Percentiles rank a stretch among this genome's conserved stretches.
phyloP scores from a whole-genome alignment of 2,797 vertebrate genomes.

The Enteromius thamalakanensis region DNA sequence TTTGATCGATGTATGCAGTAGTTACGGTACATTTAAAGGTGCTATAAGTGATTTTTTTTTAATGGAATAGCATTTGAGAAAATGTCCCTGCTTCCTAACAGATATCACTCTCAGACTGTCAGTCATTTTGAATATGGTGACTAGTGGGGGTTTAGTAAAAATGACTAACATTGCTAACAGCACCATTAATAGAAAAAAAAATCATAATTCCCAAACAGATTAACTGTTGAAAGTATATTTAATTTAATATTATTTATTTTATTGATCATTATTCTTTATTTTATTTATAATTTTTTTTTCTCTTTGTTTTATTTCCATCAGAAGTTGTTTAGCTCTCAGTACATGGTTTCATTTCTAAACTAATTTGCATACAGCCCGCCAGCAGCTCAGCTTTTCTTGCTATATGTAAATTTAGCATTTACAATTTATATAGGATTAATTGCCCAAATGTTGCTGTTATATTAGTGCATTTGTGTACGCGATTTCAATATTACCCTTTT shows the following conservation, averaged over 20 bases:
- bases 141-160: neutral
- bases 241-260: neutral
- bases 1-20: constrained; percentile 23
- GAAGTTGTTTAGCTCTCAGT: neutral
- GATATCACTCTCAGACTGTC: constrained; percentile 2
- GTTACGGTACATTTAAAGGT: constrained; percentile 1
- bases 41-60: constrained; percentile 4
- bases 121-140: neutral
- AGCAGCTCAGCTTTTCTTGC: neutral
- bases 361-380: neutral
- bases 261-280: too few species aligned
- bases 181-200: neutral
- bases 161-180: neutral
- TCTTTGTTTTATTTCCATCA: neutral
- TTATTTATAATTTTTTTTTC: too few species aligned
- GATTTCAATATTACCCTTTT: constrained; percentile 36
- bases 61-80: constrained; percentile 14
- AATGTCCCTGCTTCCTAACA: constrained; percentile 1
- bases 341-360: neutral
- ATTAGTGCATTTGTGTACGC: neutral
- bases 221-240: constrained; percentile 7
- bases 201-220: constrained; percentile 13
- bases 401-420: constrained; percentile 8
- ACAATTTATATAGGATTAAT: constrained; percentile 14
- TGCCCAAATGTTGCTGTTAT: constrained; percentile 10